Percentiles rank a stretch among this genome's conserved stretches.
These are phyloP conservation scores for Tachystola acroxantha DNA, from an alignment of 2,888 invertebrate species.

Conservation along the genomic window DNA sequence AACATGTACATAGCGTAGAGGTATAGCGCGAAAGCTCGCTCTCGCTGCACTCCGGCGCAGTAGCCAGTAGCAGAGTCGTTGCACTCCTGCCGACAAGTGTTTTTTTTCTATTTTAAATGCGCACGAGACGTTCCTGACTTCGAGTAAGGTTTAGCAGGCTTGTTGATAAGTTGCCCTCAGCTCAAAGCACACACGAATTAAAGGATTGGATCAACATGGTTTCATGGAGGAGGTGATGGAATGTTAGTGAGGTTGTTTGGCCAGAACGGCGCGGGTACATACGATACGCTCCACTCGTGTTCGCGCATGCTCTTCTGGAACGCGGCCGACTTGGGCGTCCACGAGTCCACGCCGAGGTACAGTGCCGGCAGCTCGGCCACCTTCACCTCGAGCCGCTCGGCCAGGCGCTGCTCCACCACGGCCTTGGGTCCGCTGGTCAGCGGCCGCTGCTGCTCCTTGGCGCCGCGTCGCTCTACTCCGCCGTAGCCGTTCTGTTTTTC, in stretches of 20 bases:
- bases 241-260: constrained; percentile 32
- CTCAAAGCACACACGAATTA: constrained; percentile 19
- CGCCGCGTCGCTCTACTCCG: constrained; percentile 51
- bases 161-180: not conserved
- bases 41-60: constrained; percentile 28
- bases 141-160: constrained; percentile 16
- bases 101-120: constrained; percentile 36
- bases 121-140: constrained; percentile 17
- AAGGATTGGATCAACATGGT: constrained; percentile 5
- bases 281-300: constrained; percentile 78
- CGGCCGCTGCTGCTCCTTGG: constrained; percentile 54
- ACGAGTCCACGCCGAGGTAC: constrained; percentile 84
- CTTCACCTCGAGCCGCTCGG: constrained; percentile 71
- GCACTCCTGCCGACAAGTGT: constrained; percentile 34
- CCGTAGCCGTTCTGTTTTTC: constrained; percentile 64
- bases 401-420: constrained; percentile 68
- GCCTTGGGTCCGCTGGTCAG: constrained; percentile 65
- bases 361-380: constrained; percentile 81
- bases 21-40: constrained; percentile 27
- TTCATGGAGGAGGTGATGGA: constrained; percentile 5
- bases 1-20: constrained; percentile 18
- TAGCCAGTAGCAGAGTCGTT: constrained; percentile 39
- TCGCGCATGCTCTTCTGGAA: constrained; percentile 77
- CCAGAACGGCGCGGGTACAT: constrained; percentile 44
- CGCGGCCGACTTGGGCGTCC: constrained; percentile 84